These are phyloP conservation scores for Sebastes hubbsi DNA, from an alignment of 2,797 vertebrate genomes.

Conservation along the genomic window DNA sequence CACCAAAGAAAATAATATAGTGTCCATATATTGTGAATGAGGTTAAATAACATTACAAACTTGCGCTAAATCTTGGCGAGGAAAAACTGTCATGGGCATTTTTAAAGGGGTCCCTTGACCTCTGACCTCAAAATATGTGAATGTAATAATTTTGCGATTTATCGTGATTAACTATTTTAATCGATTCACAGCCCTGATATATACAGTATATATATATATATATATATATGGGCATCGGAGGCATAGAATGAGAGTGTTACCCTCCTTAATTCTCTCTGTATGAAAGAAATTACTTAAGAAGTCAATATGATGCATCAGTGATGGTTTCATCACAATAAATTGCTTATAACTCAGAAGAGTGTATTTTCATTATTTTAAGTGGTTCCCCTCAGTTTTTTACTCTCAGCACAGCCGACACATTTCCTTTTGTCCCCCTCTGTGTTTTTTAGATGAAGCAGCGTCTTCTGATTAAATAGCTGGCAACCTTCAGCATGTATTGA, in stretches of 20 bases:
- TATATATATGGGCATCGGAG: not conserved
- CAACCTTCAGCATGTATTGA: slow-evolving; percentile 35
- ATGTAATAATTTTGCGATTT: no score
- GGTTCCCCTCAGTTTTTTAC: slow-evolving; percentile 22
- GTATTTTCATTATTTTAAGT: slow-evolving; percentile 57
- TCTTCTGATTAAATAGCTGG: slow-evolving; percentile 27
- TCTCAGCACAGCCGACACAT: slow-evolving; percentile 4
- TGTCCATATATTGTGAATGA: not conserved
- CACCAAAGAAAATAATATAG: slow-evolving; percentile 40
- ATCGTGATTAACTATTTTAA: no score
- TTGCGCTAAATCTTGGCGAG: no score
- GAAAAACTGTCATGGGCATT: no score
- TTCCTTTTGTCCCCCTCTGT: not conserved
- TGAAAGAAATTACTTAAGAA: slow-evolving; percentile 4
- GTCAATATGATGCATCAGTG: slow-evolving; percentile 22
- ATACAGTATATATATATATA: not conserved
- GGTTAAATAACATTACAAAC: no score
- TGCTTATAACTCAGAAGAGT: not conserved
- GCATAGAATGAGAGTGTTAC: not conserved
- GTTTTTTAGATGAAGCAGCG: not conserved
- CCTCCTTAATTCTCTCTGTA: not conserved
- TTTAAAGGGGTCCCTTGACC: no score
- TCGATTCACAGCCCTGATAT: not conserved
- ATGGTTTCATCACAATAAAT: slow-evolving; percentile 32
- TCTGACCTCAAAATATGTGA: no score